Evolutionary conservation across 2,888 invertebrate species (phyloP).

Genomic region (Selenia dentaria): DNA sequence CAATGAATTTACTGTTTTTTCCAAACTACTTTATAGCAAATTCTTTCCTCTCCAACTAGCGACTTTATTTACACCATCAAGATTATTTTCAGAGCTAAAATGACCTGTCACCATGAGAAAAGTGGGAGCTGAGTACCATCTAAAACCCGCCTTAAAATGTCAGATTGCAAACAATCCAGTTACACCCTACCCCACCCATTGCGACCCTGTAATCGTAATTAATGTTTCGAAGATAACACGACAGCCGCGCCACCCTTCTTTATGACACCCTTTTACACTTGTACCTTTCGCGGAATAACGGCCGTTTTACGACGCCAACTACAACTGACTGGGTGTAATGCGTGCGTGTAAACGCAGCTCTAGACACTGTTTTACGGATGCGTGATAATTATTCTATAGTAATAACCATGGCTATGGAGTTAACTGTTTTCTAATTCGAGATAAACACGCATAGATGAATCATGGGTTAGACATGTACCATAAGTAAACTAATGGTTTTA

Average conservation of each 20-base stretch:
- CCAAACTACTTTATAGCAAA: too few relatives aligned
- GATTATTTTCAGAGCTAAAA: constrained; percentile 18
- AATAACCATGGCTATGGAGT: too few relatives aligned
- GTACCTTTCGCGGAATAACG: constrained; percentile 43
- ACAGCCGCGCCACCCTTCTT: constrained; percentile 48
- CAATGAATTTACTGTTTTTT: too few relatives aligned
- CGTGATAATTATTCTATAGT: too few relatives aligned
- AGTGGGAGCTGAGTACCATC: neutral
- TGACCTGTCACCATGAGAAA: constrained; percentile 21
- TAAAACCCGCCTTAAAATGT: constrained; percentile 8
- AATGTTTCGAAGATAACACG: constrained; percentile 54
- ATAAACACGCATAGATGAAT: too few relatives aligned
- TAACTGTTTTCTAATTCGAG: too few relatives aligned
- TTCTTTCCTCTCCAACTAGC: too few relatives aligned
- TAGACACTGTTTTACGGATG: constrained; percentile 28
- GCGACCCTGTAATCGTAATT: constrained; percentile 59
- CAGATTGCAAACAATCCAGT: constrained; percentile 16
- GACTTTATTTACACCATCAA: too few relatives aligned
- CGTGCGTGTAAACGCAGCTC: constrained; percentile 29
- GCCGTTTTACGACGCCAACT: constrained; percentile 50
- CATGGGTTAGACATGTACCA: too few relatives aligned
- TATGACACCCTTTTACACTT: constrained; percentile 57
- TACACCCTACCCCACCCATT: constrained; percentile 4
- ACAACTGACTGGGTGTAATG: constrained; percentile 33
- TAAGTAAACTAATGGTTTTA: too few relatives aligned